Conservation (phyloP, 2,797 vertebrate species). For the Rallus crepitans region DNA sequence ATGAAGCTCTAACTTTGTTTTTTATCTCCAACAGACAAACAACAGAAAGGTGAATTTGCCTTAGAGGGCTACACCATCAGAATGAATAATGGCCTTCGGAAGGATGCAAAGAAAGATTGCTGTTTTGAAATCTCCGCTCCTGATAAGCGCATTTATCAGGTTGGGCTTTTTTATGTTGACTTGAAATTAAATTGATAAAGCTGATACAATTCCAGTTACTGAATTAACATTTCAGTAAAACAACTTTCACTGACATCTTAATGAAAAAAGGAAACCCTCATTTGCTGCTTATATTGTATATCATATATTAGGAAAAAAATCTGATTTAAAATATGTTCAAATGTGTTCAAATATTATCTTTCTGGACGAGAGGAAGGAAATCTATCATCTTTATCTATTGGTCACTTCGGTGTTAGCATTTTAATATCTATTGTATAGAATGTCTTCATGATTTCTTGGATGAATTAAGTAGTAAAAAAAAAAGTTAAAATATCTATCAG, state of each 20-base stretch:
- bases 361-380: conserved; percentile 64
- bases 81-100: conserved; percentile 91
- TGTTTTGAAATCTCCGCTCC: conserved; percentile 96
- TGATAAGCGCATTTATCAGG: conserved; percentile 97
- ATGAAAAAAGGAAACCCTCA: conserved; percentile 19
- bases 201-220: conserved; percentile 73
- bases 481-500: conserved; percentile 70
- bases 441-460: conserved; percentile 67
- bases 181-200: conserved; percentile 83
- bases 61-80: conserved; percentile 92
- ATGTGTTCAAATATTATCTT: conserved; percentile 68
- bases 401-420: conserved; percentile 65
- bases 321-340: conserved; percentile 28
- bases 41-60: conserved; percentile 97
- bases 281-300: conserved; percentile 60
- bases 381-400: conserved; percentile 75
- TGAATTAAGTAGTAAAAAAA: conserved; percentile 68
- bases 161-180: conserved; percentile 78
- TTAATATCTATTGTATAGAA: conserved; percentile 70
- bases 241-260: conserved; percentile 67
- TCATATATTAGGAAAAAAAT: conserved; percentile 58
- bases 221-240: conserved; percentile 79
- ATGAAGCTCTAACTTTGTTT: conserved; percentile 75
- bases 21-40: conserved; percentile 91
- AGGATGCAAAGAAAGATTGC: conserved; percentile 96